Base-by-base conservation (phyloP, 2,888 invertebrate genomes). In the Nineta flava region DNA sequence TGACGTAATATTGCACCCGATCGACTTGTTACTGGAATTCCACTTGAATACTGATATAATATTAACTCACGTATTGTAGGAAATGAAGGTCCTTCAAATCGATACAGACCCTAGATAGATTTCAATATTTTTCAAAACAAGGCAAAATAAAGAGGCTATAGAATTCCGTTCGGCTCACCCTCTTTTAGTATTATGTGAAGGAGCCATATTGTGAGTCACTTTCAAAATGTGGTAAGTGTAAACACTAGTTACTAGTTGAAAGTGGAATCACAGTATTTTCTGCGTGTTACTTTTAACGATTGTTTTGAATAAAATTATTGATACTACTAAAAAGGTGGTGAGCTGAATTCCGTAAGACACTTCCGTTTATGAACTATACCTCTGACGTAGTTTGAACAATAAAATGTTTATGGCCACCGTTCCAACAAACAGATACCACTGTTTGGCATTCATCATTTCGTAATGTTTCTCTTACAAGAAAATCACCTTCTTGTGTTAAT, bases 361-460 rank as follows among this genome's bases (percentile, higher is more conserved):
- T n/a, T n/a, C n/a, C n/a, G n/a, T n/a, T n/a, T 38, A 51, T 26
- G 17, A 42, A 26, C 10, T 66, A 66, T 65, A 90, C 91, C 75
- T 94, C 94, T 6, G 82, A 77, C 2, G 91, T 88, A 13, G 88
- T 92, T 73, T 95, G 95, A 52, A 96, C 93, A 58, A 96, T 95
- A 65, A 96, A 96, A 71, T 96, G 95, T 64, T 93, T 93, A 61
- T 94, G 92, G 16, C 92, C 91, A 52, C 90, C 87, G 9, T 38
- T 38, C 94, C 95, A 95, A 65, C 87, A 90, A 1, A 94, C 94
- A 12, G 94, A 94, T 43, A 96, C 70, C 52, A 96, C 95, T 45
- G 91, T 85, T 69, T 94, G 94, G 56, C 87, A 79, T 62, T 91
- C 90, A 60, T 91, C 90, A 61, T 92, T 91, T 61, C 91, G 74